These are phyloP conservation scores for Drosophila grimshawi DNA, from an alignment of 1,140 invertebrate genomes.

Conservation along the genomic window DNA sequence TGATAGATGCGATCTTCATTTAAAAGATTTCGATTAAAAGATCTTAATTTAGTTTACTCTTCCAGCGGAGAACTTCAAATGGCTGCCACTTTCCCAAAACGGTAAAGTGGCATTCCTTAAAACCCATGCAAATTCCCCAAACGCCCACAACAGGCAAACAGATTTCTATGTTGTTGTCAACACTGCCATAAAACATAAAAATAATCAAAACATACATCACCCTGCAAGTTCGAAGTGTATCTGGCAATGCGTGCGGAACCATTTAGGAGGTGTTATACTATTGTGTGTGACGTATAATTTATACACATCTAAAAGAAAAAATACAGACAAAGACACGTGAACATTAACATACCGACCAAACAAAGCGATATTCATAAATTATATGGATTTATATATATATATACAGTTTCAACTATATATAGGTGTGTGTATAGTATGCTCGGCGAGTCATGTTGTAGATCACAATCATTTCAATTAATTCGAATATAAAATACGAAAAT, in stretches of 20 bases:
- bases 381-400: constrained; percentile 42
- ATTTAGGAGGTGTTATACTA: constrained; percentile 78
- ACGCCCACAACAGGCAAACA: constrained; percentile 44
- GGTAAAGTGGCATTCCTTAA: constrained; percentile 22
- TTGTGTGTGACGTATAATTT: constrained; percentile 69
- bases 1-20: constrained; percentile 15
- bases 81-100: constrained; percentile 16
- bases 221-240: constrained; percentile 6
- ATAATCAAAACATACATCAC: constrained; percentile 23
- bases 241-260: constrained; percentile 47
- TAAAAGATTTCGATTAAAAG: constrained; percentile 6
- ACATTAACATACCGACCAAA: constrained; percentile 46
- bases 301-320: constrained; percentile 61
- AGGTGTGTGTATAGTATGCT: constrained; percentile 31
- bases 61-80: constrained; percentile 34
- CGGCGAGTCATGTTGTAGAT: constrained; percentile 71
- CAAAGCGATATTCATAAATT: constrained; percentile 69
- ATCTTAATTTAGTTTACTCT: constrained; percentile 13
- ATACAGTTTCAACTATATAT: constrained; percentile 19
- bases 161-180: constrained; percentile 21
- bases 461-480: constrained; percentile 83
- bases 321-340: constrained; percentile 63
- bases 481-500: constrained; percentile 76
- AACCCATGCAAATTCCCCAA: constrained; percentile 47
- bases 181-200: constrained; percentile 24